phyloP scores from a whole-genome alignment of 2,888 invertebrate genomes.

The Phoenoteleia sp. region DNA sequence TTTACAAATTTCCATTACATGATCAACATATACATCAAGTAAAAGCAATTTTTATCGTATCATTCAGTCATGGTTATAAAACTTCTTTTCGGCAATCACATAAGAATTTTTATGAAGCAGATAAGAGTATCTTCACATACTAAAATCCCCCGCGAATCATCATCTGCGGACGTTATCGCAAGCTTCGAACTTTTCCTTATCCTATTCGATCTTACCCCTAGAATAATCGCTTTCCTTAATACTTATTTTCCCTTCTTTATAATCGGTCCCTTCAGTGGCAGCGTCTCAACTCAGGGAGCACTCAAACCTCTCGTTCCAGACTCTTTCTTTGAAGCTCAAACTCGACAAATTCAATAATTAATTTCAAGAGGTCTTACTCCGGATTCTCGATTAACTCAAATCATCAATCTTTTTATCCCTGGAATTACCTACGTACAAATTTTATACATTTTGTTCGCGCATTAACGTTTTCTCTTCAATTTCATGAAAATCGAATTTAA shows the following conservation, averaged over 20 bases:
- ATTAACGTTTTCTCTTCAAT: conserved; percentile 21
- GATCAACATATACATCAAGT: no score
- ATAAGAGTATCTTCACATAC: conserved; percentile 6
- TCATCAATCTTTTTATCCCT: conserved; percentile 49
- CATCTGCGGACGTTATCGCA: conserved; percentile 38
- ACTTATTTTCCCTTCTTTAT: conserved; percentile 61
- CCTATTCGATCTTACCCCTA: conserved; percentile 31
- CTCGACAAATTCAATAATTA: conserved; percentile 64
- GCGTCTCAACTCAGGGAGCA: no score
- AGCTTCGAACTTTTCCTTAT: conserved; percentile 41
- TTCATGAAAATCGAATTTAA: conserved; percentile 12
- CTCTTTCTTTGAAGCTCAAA: conserved; percentile 62
- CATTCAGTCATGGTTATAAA: no score
- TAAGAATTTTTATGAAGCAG: no score
- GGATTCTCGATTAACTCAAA: conserved; percentile 58
- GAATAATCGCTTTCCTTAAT: conserved; percentile 65
- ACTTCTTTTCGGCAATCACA: no score
- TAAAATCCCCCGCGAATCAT: conserved; percentile 3
- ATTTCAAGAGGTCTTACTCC: conserved; percentile 47
- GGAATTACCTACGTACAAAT: conserved; percentile 41
- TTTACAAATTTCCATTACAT: no score
- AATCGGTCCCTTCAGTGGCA: conserved; percentile 50
- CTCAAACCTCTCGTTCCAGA: conserved; percentile 48
- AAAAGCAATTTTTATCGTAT: no score
- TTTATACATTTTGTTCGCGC: conserved; percentile 39